Conservation (phyloP, 2,797 vertebrate genomes). For the Pangasius mekongensis region DNA sequence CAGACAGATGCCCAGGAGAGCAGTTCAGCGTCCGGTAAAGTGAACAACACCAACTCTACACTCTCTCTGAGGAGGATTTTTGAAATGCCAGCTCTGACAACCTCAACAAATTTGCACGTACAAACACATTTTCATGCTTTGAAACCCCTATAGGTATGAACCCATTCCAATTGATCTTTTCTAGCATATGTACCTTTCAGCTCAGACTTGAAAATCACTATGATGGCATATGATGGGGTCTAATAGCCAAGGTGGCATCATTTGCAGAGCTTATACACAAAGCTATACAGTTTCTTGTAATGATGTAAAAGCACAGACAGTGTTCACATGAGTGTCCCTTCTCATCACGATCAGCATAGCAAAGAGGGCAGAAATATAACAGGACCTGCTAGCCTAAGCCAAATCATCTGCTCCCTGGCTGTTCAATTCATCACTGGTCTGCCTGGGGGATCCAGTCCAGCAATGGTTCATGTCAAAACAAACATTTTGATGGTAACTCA, state of each 20-base stretch:
- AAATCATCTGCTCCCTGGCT: constrained; percentile 56
- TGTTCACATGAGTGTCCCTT: constrained; percentile 19
- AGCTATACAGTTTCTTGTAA: not conserved
- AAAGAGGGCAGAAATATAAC: constrained; percentile 47
- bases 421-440: constrained; percentile 55
- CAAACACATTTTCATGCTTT: constrained; percentile 57
- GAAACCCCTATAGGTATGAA: constrained; percentile 52
- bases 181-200: constrained; percentile 29
- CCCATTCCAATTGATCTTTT: constrained; percentile 49
- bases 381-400: constrained; percentile 36
- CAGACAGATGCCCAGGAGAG: constrained; percentile 42
- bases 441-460: constrained; percentile 52
- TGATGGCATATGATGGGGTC: constrained; percentile 33
- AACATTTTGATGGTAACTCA: constrained; percentile 43
- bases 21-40: constrained; percentile 18
- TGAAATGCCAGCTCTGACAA: constrained; percentile 60
- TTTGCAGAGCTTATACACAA: constrained; percentile 18
- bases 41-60: not conserved
- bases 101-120: constrained; percentile 51
- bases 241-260: constrained; percentile 29
- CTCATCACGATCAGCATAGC: constrained; percentile 38
- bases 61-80: constrained; percentile 45
- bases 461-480: constrained; percentile 59
- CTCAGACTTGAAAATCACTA: constrained; percentile 39
- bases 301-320: constrained; percentile 2